Conservation (phyloP, 2,888 invertebrate genomes). For the Blera fallax region DNA sequence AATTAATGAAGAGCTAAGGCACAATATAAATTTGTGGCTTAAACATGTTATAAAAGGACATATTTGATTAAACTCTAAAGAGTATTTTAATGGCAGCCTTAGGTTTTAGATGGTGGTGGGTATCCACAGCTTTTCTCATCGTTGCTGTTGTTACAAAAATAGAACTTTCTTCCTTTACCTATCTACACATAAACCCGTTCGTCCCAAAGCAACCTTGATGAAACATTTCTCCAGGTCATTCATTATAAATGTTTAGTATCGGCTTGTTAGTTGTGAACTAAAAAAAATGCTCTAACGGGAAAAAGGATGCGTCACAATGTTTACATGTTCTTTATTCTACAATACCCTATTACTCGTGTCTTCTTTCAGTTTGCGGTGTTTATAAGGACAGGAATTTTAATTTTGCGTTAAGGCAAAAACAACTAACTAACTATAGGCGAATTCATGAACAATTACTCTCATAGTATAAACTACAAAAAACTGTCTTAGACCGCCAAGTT, state of each 20-base stretch:
- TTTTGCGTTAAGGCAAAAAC: no score
- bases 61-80: not conserved
- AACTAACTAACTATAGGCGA: no score
- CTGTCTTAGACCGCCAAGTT: no score
- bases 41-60: not conserved
- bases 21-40: not conserved
- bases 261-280: not conserved
- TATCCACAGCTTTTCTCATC: not conserved
- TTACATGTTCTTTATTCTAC: not conserved
- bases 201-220: not conserved
- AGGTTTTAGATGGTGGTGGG: not conserved
- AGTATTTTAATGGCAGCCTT: not conserved
- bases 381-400: no score
- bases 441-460: no score
- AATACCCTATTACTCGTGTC: not conserved
- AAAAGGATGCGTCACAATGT: not conserved
- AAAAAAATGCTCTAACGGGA: not conserved
- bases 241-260: not conserved
- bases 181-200: not conserved
- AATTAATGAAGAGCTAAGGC: not conserved
- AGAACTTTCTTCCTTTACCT: not conserved
- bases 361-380: no score
- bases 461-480: no score
- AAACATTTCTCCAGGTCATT: not conserved
- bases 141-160: not conserved